A percentile compares a stretch with the other conserved stretches of the same genome.
Conservation (phyloP, 1,140 invertebrate species). For the Orius insidiosus region DNA sequence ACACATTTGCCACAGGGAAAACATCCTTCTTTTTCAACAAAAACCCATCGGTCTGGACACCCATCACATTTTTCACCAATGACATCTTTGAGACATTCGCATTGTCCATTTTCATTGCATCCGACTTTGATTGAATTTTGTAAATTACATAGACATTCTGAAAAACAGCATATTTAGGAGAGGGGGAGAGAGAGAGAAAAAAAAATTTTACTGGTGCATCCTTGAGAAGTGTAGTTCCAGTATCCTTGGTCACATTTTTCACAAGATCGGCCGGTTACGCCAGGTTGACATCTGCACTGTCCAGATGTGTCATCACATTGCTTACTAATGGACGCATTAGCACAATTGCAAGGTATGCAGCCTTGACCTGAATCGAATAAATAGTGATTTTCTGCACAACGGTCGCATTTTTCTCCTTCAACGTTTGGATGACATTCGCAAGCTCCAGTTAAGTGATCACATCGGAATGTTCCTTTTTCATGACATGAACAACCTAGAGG, state of each 20-base stretch:
- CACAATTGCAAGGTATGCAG: slow-evolving; percentile 71
- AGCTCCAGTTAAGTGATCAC: slow-evolving; percentile 53
- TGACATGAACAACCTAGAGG: slow-evolving; percentile 49
- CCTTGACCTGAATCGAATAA: slow-evolving; percentile 61
- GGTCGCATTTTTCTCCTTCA: slow-evolving; percentile 71
- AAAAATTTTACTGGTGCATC: slow-evolving; percentile 62
- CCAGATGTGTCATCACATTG: slow-evolving; percentile 74
- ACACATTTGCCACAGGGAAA: slow-evolving; percentile 77
- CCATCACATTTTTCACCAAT: slow-evolving; percentile 88
- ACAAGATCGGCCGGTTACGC: slow-evolving; percentile 72
- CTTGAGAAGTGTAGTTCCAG: slow-evolving; percentile 77
- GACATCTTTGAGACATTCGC: slow-evolving; percentile 86
- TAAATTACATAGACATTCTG: slow-evolving; percentile 69
- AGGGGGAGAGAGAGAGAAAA: slow-evolving; percentile 3
- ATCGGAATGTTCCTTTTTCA: slow-evolving; percentile 48
- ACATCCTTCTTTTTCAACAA: slow-evolving; percentile 49
- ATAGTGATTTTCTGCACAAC: slow-evolving; percentile 55
- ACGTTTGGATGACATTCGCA: slow-evolving; percentile 83
- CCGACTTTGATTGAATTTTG: slow-evolving; percentile 77
- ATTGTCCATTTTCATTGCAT: slow-evolving; percentile 81
- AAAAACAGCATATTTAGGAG: slow-evolving; percentile 19
- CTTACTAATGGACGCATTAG: slow-evolving; percentile 48
- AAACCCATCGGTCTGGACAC: slow-evolving; percentile 72
- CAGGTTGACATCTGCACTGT: slow-evolving; percentile 72
- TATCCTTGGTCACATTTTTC: slow-evolving; percentile 78